Conservation (phyloP, 1,140 invertebrate species). For the Aphelinus certus region DNA sequence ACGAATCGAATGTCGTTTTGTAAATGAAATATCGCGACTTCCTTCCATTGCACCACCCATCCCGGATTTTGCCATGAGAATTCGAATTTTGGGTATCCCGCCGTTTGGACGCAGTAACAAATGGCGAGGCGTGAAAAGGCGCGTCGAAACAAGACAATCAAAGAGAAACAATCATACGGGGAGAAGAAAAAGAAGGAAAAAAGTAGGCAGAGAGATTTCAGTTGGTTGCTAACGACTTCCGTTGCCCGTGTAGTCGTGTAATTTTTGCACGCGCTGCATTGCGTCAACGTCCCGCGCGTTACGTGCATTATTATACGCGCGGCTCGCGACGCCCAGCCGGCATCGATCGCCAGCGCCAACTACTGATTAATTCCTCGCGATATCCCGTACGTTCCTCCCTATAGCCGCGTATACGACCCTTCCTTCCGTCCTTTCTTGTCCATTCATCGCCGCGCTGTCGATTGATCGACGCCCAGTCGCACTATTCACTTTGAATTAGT, state of each 20-base stretch:
- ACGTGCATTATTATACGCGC: too few species aligned
- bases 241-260: too few species aligned
- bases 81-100: neutral
- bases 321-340: neutral
- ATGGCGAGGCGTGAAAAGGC: too few species aligned
- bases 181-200: neutral
- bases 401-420: neutral
- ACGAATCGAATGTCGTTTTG: too few species aligned
- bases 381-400: neutral
- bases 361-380: constrained; percentile 18
- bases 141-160: neutral
- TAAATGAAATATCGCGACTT: too few species aligned
- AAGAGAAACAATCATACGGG: neutral
- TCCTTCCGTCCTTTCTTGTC: too few species aligned
- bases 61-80: neutral
- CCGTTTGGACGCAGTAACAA: neutral
- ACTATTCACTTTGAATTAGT: neutral
- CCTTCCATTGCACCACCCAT: neutral
- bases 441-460: neutral
- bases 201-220: neutral
- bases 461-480: neutral
- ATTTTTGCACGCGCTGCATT: constrained; percentile 1
- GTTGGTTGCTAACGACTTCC: constrained; percentile 7
- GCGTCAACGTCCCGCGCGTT: neutral
- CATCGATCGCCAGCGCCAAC: neutral